Percentiles rank a stretch among this genome's conserved stretches.
These are phyloP conservation scores for Drosophila willistoni DNA, from an alignment of 1,140 invertebrate species.

Conservation along the genomic window DNA sequence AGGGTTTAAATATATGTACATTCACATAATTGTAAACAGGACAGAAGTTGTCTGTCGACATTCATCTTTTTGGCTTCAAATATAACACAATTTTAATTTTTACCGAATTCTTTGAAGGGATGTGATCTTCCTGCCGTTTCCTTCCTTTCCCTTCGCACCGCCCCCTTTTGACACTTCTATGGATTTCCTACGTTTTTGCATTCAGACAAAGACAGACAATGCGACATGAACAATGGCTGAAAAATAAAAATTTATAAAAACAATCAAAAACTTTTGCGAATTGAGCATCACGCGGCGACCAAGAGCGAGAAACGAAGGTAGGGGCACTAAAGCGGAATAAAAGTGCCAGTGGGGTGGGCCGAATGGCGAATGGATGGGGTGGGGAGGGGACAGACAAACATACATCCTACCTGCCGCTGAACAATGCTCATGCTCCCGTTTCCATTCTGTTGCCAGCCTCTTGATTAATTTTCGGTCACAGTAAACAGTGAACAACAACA, in stretches of 20 bases:
- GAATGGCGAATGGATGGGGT: background rate
- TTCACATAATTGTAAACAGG: constrained; percentile 7
- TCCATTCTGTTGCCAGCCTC: background rate
- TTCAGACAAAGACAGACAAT: constrained; percentile 11
- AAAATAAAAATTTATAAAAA: constrained; percentile 10
- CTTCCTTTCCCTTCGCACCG: background rate
- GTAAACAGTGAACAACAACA: background rate
- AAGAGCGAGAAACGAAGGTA: background rate
- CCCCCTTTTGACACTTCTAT: background rate
- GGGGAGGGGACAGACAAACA: background rate
- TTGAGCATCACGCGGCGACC: constrained; percentile 4
- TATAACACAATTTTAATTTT: constrained; percentile 6
- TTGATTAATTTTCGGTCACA: constrained; percentile 18
- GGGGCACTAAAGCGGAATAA: constrained; percentile 1
- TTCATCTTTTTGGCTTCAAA: background rate
- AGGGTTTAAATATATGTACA: background rate
- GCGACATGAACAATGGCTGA: constrained; percentile 10
- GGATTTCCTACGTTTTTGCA: background rate
- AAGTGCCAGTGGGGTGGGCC: background rate
- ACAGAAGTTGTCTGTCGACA: background rate
- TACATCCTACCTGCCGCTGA: constrained; percentile 6
- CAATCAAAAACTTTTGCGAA: constrained; percentile 12
- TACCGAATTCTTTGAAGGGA: background rate
- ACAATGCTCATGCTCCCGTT: background rate
- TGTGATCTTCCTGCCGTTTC: no score